Base-by-base conservation (phyloP, 2,797 vertebrate species). In the Pachyuromys duprasi region DNA sequence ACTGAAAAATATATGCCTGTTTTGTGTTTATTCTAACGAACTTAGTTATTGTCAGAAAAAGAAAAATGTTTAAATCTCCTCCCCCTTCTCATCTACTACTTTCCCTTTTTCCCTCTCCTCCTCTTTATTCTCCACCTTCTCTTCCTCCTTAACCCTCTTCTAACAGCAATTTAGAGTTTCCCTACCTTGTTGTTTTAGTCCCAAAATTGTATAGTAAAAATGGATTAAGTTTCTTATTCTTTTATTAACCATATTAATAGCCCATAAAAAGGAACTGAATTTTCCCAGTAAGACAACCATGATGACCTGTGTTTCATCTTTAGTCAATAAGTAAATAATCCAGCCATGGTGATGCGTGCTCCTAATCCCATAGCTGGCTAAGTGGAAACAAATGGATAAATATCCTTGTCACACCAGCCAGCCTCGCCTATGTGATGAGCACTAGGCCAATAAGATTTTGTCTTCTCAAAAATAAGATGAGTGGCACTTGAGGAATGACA, bases 11-110 rank as follows among this genome's bases (percentile, higher is more conserved):
- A 18, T 70, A 92, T 88, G 4, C 5, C 76, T 74, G 18, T 49
- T 70, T n/a, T 65, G 24, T 63, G 69, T 55, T 70, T 20, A 92
- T 90, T 93, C 75, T 91, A 26, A 92, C 9, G 86, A 70, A 5
- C 53, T 63, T 90, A 82, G 6, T 76, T 86, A 80, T 75, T 60
- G 72, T 45, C 33, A 94, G 88, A 31, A 83, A 93, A 86, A 83
- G 4, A 2, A 22, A 53, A 55, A 8, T 62, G 2, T 60, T 91
- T n/a, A 93, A 89, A 57, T 57, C 55, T 57, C 14, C 55, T 57
- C 17, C 55, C 53, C 55, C 2, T 36, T 17, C 31, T 70, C 63
- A 11, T 36, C 15, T 3, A 8, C 28, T 15, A 18, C 67, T 1
- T 18, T 3, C 17, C 18, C 33, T 22, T 36, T 12, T 12, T 6